Evolutionary conservation across 2,113 vertebrate species (phyloP).

Genomic region (Plotosus lineatus): DNA sequence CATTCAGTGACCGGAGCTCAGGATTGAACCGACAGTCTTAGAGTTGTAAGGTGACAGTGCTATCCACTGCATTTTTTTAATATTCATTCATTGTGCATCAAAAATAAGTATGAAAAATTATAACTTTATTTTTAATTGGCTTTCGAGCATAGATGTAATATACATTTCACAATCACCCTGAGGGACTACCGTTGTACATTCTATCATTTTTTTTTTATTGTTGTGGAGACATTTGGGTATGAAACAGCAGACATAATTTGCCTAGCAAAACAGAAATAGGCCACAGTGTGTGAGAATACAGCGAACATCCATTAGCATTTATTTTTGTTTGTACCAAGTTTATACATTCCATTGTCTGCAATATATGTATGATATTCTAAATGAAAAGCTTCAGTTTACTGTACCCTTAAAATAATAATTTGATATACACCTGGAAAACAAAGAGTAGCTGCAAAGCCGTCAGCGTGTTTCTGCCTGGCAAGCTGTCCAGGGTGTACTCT

Average conservation of each 20-base stretch:
- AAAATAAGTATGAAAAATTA: background rate
- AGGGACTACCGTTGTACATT: background rate
- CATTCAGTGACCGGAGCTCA: background rate
- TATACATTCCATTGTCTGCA: too few relatives aligned
- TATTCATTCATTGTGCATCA: background rate
- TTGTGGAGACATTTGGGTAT: background rate
- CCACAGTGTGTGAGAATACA: background rate
- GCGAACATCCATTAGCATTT: background rate
- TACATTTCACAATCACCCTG: background rate
- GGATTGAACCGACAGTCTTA: too few relatives aligned
- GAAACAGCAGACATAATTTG: background rate
- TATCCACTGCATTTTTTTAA: too few relatives aligned
- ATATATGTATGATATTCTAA: background rate
- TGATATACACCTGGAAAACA: background rate
- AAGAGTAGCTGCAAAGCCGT: too few relatives aligned
- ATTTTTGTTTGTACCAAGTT: background rate
- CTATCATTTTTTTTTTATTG: background rate
- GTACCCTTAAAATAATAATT: too few relatives aligned
- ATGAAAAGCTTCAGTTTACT: background rate
- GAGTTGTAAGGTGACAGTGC: too few relatives aligned
- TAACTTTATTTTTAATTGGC: background rate
- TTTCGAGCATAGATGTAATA: background rate
- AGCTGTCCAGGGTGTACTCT: too few relatives aligned
- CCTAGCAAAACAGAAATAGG: constrained; percentile 5
- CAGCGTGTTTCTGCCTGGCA: too few relatives aligned